phyloP scores from a whole-genome alignment of 1,140 invertebrate species.

The Drosophila jambulina region DNA sequence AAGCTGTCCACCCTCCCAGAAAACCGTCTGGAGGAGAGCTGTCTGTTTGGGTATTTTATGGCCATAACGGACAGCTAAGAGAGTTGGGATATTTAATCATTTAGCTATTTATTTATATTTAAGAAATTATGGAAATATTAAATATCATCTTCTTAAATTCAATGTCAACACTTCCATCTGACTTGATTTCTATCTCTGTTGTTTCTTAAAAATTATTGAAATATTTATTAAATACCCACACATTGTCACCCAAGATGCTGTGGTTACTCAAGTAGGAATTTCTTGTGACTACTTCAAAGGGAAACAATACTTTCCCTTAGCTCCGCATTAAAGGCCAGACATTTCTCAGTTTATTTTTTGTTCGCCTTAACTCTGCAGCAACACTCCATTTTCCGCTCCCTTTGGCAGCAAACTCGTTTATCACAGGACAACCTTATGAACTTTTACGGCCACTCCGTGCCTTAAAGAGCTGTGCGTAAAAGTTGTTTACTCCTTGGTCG shows the following conservation, averaged over 20 bases:
- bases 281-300: background rate
- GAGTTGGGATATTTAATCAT: background rate
- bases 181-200: too few relatives aligned
- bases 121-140: background rate
- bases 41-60: background rate
- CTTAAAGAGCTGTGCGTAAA: slow-evolving; percentile 49
- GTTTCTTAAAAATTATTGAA: background rate
- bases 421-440: slow-evolving; percentile 56
- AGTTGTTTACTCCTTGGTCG: slow-evolving; percentile 16
- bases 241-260: background rate
- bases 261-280: background rate
- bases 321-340: background rate
- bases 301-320: background rate
- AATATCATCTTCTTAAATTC: too few relatives aligned
- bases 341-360: background rate
- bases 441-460: slow-evolving; percentile 37
- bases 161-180: too few relatives aligned
- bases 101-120: background rate
- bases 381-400: slow-evolving; percentile 6
- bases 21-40: background rate
- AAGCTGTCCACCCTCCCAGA: slow-evolving; percentile 32
- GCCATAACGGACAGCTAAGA: background rate
- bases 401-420: slow-evolving; percentile 58
- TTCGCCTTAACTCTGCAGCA: background rate
- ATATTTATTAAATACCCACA: background rate